phyloP scores from a whole-genome alignment of 2,797 vertebrate species.

The Heterohyrax brucei region DNA sequence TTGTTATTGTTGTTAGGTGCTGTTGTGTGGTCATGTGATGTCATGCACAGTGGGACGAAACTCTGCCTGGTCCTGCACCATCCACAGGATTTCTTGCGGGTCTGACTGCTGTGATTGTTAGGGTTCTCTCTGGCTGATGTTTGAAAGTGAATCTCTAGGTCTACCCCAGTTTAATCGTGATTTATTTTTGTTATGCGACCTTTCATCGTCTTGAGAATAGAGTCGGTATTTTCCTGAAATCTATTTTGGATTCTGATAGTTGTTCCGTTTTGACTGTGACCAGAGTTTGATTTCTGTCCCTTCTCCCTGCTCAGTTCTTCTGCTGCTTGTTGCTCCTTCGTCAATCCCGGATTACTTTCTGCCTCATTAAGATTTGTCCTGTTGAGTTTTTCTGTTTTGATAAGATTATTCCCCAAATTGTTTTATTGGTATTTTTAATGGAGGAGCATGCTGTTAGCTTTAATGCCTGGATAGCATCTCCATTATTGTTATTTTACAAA shows the following conservation, averaged over 20 bases:
- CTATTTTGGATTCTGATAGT: not conserved
- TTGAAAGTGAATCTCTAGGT: too few relatives aligned
- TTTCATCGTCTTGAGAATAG: not conserved
- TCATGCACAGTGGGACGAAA: too few relatives aligned
- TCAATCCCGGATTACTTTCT: not conserved
- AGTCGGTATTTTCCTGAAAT: not conserved
- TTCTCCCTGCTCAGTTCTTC: not conserved
- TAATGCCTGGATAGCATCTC: slow-evolving; percentile 22
- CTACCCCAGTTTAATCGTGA: not conserved
- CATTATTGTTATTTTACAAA: not conserved
- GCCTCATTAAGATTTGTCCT: not conserved
- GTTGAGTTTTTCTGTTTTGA: slow-evolving; percentile 27
- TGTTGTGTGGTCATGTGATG: too few relatives aligned
- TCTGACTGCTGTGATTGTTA: too few relatives aligned
- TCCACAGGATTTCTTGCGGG: too few relatives aligned
- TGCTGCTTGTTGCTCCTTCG: not conserved
- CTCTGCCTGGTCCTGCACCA: too few relatives aligned
- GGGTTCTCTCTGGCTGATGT: too few relatives aligned
- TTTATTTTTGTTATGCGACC: not conserved
- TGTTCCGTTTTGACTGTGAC: not conserved
- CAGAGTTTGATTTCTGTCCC: not conserved
- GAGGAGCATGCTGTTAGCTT: not conserved
- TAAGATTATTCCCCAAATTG: not conserved
- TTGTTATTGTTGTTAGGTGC: not conserved
- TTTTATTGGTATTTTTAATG: slow-evolving; percentile 34